Evolutionary conservation across 2,113 vertebrate genomes (phyloP).

Genomic region (Pteronura brasiliensis): DNA sequence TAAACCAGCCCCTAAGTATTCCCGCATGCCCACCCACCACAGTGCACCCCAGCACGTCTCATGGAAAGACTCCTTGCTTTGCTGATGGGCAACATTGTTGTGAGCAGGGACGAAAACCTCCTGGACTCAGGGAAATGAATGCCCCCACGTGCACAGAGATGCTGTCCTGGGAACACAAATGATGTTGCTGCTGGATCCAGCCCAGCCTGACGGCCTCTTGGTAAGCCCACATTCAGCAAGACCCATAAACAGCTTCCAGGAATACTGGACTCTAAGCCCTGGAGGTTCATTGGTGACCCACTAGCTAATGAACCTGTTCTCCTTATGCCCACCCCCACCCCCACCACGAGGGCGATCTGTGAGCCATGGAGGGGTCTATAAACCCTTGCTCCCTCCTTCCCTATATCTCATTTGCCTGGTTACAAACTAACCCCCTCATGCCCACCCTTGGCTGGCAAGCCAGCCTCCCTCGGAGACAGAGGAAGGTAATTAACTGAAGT

Average conservation of each 20-base stretch:
- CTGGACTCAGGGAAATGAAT: too few species aligned
- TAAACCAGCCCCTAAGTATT: neutral
- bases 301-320: neutral
- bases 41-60: fast-evolving
- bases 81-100: neutral
- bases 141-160: fast-evolving
- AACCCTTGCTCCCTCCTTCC: neutral
- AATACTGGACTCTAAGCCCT: neutral
- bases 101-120: neutral
- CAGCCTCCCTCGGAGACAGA: constrained; percentile 18
- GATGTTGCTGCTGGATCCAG: neutral
- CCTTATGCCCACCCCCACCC: neutral
- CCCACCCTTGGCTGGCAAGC: neutral
- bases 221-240: neutral
- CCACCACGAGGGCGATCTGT: neutral
- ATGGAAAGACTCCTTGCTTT: neutral
- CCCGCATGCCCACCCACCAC: neutral
- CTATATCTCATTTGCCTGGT: neutral
- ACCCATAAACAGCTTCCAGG: neutral
- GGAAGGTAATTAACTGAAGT: constrained; percentile 58
- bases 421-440: neutral
- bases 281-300: neutral
- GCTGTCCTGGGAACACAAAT: fast-evolving
- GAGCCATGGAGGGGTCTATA: neutral
- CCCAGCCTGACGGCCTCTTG: neutral